Base-by-base conservation (phyloP, 2,888 invertebrate genomes). In the Minunthozetes semirufus region DNA sequence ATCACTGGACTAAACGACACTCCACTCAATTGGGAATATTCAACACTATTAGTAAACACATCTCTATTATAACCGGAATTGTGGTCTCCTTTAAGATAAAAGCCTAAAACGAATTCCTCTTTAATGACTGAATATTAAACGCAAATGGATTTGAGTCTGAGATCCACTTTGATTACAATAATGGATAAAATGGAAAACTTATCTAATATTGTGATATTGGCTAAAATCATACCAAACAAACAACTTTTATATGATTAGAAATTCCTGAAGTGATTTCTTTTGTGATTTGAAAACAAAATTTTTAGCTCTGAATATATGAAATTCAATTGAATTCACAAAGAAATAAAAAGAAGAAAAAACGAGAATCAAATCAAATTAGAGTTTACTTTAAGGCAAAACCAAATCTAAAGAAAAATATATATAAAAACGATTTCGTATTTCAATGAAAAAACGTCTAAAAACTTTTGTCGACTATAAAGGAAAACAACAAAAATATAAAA, bases 11-110 rank as follows among this genome's bases (percentile, higher is more conserved):
- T 46, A 46, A 48, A 70, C 46, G 70, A 70, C 70, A 70, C 17
- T 66, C 6, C 70, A 70, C 11, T 25, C 70, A 27, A 70, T 70
- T 5, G 70, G 70, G 70, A 70, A 70, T 70, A 70, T 46, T 46
- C 63, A 66, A 29, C 3, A n/a, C n/a, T 53, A 53, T 53, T 25
- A 70, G 22, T 48, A 42, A 48, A 46, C 25, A 48, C 27, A 70
- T 70, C 70, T 70, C 70, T 70, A 46, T 46, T 70, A 70, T 22
- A 22, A 68, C 22, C 25, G 19, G 56, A 13, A 9, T 13, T 27
- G 46, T 25, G n/a, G 42, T 46, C 25, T 70, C 70, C 70, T 70
- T 11, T 66, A 38, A 38, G 42, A 42, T 66, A 66, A 42, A 66
- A 56, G 17, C 22, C 56, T 13, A 19, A 19, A 63, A 25, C 27